These are phyloP conservation scores for Andrena bucephala DNA, from an alignment of 2,888 invertebrate species.

Conservation along the genomic window DNA sequence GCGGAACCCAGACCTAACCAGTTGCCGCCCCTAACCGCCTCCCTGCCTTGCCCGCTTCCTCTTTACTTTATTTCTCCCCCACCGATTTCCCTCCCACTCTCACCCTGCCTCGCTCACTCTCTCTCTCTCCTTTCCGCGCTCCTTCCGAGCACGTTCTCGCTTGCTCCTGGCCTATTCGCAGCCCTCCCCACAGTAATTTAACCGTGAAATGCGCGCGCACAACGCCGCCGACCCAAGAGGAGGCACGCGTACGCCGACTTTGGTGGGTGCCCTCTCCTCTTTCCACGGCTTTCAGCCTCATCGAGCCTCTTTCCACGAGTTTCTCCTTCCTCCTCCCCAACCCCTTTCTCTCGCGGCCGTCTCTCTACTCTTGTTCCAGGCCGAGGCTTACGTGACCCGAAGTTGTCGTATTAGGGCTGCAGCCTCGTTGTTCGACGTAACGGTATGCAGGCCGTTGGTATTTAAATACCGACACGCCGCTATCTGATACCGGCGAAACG, in stretches of 20 bases:
- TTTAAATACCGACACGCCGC: conserved; percentile 67
- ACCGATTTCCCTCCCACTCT: conserved; percentile 42
- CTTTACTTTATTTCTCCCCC: conserved; percentile 66
- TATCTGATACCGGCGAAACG: conserved; percentile 53
- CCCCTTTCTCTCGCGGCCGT: conserved; percentile 7
- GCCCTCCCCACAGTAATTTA: conserved; percentile 66
- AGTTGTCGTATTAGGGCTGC: conserved; percentile 60
- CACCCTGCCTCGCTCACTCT: not conserved
- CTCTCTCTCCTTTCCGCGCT: conserved; percentile 1
- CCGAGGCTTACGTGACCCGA: conserved; percentile 67
- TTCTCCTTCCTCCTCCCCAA: conserved; percentile 24
- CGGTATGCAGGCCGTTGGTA: conserved; percentile 67
- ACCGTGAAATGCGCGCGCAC: conserved; percentile 81
- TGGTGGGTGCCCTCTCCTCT: conserved; percentile 60
- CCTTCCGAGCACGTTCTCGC: conserved; percentile 2
- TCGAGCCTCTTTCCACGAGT: conserved; percentile 11
- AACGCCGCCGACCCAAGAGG: conserved; percentile 63
- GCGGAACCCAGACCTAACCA: conserved; percentile 75
- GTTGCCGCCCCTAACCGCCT: conserved; percentile 82
- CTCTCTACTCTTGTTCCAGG: conserved; percentile 32
- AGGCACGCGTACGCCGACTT: conserved; percentile 74
- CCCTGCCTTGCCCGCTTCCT: conserved; percentile 62
- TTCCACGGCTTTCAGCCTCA: conserved; percentile 35
- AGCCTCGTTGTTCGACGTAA: conserved; percentile 63
- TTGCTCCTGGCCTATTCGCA: conserved; percentile 14